A percentile compares a stretch with the other conserved stretches of the same genome.
These are phyloP conservation scores for Agrotis segetum DNA, from an alignment of 2,888 invertebrate genomes.

Conservation along the genomic window DNA sequence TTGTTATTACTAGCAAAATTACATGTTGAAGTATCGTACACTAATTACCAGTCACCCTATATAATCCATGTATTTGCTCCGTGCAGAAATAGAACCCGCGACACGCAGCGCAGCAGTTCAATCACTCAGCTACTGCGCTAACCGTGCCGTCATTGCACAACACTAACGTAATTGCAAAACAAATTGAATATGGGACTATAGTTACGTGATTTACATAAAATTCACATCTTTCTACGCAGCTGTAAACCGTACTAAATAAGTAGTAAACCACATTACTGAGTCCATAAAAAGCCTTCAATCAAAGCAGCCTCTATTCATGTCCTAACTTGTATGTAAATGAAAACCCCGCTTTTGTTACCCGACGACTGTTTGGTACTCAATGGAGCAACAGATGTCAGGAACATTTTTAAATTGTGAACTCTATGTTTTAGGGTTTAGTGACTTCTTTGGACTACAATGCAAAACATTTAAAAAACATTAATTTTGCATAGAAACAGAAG, in stretches of 20 bases:
- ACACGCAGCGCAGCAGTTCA: too few relatives aligned
- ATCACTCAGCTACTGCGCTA: too few relatives aligned
- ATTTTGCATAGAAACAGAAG: too few relatives aligned
- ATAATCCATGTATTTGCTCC: too few relatives aligned
- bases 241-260: constrained; percentile 18
- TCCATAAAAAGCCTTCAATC: constrained; percentile 46
- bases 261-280: constrained; percentile 23
- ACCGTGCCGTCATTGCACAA: too few relatives aligned
- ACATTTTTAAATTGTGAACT: constrained; percentile 18
- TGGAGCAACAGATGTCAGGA: constrained; percentile 59
- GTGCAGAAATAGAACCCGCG: too few relatives aligned
- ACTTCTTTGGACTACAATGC: not conserved
- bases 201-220: constrained; percentile 7
- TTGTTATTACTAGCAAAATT: too few relatives aligned
- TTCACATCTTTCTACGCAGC: constrained; percentile 10
- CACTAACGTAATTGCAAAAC: not conserved
- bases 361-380: constrained; percentile 48
- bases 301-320: constrained; percentile 50
- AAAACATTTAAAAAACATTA: not conserved
- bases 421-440: not conserved
- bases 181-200: not conserved
- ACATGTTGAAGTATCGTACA: too few relatives aligned
- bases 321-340: constrained; percentile 62
- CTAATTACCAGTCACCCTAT: too few relatives aligned
- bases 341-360: constrained; percentile 44